A percentile compares a stretch with the other conserved stretches of the same genome.
Conservation (phyloP, 2,888 invertebrate genomes). For the Nesidiocoris tenuis region DNA sequence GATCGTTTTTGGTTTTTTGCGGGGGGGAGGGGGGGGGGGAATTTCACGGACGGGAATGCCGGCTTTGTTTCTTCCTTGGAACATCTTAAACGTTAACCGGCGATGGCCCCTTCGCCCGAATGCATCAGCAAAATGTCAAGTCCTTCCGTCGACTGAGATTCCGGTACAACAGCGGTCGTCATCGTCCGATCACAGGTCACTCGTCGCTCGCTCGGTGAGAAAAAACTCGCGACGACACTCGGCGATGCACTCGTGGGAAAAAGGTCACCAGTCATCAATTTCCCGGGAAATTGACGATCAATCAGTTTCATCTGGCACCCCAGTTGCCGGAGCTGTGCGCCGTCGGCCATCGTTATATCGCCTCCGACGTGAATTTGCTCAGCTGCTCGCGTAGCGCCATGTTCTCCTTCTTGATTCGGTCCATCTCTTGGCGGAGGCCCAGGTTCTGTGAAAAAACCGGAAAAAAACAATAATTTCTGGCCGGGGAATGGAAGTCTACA, state of each 20-base stretch:
- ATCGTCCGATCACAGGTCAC: slow-evolving; percentile 12
- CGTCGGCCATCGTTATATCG: slow-evolving; percentile 48
- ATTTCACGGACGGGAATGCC: neutral
- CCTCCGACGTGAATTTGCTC: slow-evolving; percentile 65
- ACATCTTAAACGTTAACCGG: neutral
- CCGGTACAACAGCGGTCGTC: neutral
- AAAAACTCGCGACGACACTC: neutral
- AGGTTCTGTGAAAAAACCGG: slow-evolving; percentile 65
- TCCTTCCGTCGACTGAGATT: neutral
- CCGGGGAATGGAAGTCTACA: no score
- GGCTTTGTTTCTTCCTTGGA: neutral
- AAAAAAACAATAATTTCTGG: neutral
- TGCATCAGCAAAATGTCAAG: slow-evolving; percentile 2
- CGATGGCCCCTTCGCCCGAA: neutral
- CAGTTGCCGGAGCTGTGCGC: slow-evolving; percentile 44
- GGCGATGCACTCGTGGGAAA: slow-evolving; percentile 8
- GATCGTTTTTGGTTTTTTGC: neutral
- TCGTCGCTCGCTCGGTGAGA: neutral
- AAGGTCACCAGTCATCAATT: slow-evolving; percentile 16
- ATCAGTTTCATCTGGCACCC: slow-evolving; percentile 20
- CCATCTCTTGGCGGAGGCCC: slow-evolving; percentile 85
- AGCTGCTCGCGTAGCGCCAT: slow-evolving; percentile 84
- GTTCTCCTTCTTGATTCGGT: slow-evolving; percentile 88
- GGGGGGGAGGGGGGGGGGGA: neutral
- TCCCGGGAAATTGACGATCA: slow-evolving; percentile 19